A percentile compares a stretch with the other conserved stretches of the same genome.
These are phyloP conservation scores for Catamblyrhynchus diadema DNA, from an alignment of 2,797 vertebrate species.

Conservation along the genomic window DNA sequence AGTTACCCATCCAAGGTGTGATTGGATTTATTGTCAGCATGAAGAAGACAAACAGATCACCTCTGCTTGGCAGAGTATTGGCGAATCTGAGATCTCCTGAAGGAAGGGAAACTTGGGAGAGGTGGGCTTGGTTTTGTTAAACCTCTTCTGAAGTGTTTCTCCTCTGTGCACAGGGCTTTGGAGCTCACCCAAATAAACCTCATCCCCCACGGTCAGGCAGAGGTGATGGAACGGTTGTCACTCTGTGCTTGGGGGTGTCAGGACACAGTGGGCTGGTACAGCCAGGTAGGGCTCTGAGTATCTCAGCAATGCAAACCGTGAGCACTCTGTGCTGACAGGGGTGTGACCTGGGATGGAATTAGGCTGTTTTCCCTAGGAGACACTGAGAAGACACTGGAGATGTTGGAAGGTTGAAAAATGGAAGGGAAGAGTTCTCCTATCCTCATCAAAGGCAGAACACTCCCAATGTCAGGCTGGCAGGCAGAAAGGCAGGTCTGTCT, in stretches of 20 bases:
- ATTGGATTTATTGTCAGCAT: slow-evolving; percentile 84
- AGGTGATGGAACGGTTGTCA: background rate
- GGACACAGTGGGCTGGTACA: fast-evolving
- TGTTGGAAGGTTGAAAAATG: background rate
- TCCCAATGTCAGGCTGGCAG: background rate
- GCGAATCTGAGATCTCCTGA: slow-evolving; percentile 78
- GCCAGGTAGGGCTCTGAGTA: background rate
- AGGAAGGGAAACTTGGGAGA: slow-evolving; percentile 73
- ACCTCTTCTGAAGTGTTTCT: background rate
- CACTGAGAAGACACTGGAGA: background rate
- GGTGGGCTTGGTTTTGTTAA: background rate
- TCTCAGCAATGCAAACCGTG: background rate
- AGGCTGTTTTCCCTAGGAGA: background rate
- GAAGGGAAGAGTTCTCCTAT: background rate
- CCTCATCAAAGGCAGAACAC: fast-evolving
- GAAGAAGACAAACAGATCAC: slow-evolving; percentile 75
- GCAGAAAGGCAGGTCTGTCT: background rate
- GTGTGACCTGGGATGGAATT: background rate
- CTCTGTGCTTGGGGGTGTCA: fast-evolving
- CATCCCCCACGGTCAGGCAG: fast-evolving
- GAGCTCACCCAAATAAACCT: background rate
- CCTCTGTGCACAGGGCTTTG: background rate
- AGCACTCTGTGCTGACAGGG: background rate
- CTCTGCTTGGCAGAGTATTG: slow-evolving; percentile 76
- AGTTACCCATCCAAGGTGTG: slow-evolving; percentile 83